Evolutionary conservation across 2,888 invertebrate species (phyloP), one percentile per base, ranked within the genome.

Genomic region (Ectemnius lituratus): DNA sequence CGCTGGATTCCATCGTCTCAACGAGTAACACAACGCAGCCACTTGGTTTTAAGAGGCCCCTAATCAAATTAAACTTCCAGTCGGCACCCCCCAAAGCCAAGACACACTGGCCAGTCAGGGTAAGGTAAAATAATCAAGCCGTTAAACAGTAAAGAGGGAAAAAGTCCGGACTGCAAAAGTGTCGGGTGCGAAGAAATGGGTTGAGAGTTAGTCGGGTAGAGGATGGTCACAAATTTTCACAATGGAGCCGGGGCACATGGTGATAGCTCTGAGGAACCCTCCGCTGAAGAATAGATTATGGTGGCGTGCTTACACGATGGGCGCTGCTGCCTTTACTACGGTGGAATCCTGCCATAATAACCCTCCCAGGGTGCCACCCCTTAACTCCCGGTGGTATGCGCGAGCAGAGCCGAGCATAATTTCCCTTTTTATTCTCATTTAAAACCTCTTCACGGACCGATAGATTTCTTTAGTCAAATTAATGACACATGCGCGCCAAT

Each of bases 391-490:
- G 37, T 11, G 81, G 83, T 79, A 87, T 82, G 76, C 37, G 37
- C 78, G 78, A 74, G 37, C 37, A 52, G 52, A 68, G 62, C 63
- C 70, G 61, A 71, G 66, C 76, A 82, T 85, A 82, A 85, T 86
- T 84, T 81, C 78, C 74, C 58, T 78, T 75, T 60, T 59, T 62
- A 72, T 78, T 70, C 72, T 56, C 70, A 67, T 65, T 73, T 20
- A 71, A 71, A 63, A 66, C 78, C 82, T 89, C 89, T 90, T 90
- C 85, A 90, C 88, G 88, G 88, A 78, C 81, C 85, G 86, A 84
- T 86, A 88, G 79, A 88, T 88, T 88, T 85, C 84, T 88, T 88
- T 87, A 84, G 81, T 73, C 75, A 85, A 90, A 89, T 89, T 90
- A 89, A 90, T 88, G 85, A 86, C 85, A 77, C 87, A 87, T 85